Conservation (phyloP, 1,140 invertebrate genomes). For the Acromyrmex heyeri region DNA sequence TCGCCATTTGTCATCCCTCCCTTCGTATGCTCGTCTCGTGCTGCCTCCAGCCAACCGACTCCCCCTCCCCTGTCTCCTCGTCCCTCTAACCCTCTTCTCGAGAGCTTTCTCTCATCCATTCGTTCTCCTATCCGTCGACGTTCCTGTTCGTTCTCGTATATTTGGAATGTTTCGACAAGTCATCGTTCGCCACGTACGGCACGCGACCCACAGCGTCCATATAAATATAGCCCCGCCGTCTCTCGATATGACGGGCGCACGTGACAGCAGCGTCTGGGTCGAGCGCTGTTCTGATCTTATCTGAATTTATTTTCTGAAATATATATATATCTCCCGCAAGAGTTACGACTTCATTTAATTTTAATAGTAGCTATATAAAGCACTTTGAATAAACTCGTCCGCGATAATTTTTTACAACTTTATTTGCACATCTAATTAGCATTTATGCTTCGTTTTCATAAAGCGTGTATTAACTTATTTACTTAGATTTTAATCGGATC, state of each 20-base stretch:
- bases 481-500: neutral
- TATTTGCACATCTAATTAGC: neutral
- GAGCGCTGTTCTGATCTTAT: neutral
- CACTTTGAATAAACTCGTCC: neutral
- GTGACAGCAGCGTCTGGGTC: constrained; percentile 3
- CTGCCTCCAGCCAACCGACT: neutral
- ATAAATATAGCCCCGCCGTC: constrained; percentile 34
- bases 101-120: constrained; percentile 9
- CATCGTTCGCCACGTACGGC: neutral
- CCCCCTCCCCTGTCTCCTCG: neutral
- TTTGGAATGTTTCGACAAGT: constrained; percentile 28
- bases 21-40: constrained; percentile 8
- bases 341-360: neutral
- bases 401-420: no score
- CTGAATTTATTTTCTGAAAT: constrained; percentile 1
- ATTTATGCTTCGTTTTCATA: neutral
- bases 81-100: neutral
- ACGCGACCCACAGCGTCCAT: neutral
- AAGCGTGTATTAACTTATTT: neutral
- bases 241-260: constrained; percentile 3
- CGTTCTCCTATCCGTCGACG: neutral
- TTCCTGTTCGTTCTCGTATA: constrained; percentile 2
- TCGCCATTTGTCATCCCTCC: constrained; percentile 17
- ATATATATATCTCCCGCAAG: neutral
- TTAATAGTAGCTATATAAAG: neutral